Evolutionary conservation across 2,888 invertebrate species (phyloP).

Genomic region (Globia sparganii): DNA sequence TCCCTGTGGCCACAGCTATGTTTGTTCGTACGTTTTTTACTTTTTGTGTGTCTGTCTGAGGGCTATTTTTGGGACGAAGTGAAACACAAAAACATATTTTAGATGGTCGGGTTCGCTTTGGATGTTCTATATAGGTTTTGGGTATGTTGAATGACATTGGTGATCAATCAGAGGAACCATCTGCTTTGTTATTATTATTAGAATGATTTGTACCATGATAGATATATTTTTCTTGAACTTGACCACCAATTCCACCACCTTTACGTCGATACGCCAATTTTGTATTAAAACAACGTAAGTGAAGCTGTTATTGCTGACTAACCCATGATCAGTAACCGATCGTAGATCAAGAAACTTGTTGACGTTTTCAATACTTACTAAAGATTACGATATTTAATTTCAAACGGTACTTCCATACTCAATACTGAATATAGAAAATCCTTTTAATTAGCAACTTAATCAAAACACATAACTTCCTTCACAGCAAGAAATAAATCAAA

Average conservation of each 20-base stretch:
- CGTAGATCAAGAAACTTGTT: conserved; percentile 6
- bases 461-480: conserved; percentile 50
- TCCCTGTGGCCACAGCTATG: conserved; percentile 68
- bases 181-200: conserved; percentile 35
- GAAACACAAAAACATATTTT: conserved; percentile 70
- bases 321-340: conserved; percentile 1
- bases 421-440: conserved; percentile 42
- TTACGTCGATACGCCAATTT: background rate
- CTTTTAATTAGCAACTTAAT: conserved; percentile 56
- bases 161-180: conserved; percentile 45
- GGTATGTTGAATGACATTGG: conserved; percentile 39
- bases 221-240: background rate
- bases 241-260: background rate
- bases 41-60: conserved; percentile 73
- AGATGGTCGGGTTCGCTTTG: conserved; percentile 60
- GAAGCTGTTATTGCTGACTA: background rate
- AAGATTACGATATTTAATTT: conserved; percentile 8
- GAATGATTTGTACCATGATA: background rate
- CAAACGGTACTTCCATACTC: conserved; percentile 14
- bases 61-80: conserved; percentile 70
- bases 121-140: conserved; percentile 45
- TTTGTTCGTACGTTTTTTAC: conserved; percentile 72
- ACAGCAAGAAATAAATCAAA: conserved; percentile 59
- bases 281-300: background rate
- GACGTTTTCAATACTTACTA: conserved; percentile 16